Conservation (phyloP, 1,140 invertebrate genomes). For the Brachionus koreanus region DNA sequence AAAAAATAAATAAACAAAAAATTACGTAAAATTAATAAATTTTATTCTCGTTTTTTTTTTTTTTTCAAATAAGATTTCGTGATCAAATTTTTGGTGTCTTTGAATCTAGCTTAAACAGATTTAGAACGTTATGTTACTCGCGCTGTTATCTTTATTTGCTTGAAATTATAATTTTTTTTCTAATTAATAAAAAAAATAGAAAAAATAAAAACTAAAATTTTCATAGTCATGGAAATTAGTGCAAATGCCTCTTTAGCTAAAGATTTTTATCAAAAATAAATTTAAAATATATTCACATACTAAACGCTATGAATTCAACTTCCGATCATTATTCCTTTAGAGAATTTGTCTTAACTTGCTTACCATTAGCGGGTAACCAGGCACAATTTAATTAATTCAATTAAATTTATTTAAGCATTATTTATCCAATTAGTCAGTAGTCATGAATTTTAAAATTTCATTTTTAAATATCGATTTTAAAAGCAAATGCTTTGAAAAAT, state of each 20-base stretch:
- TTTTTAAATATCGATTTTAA: neutral
- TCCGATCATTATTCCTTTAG: neutral
- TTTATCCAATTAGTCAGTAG: neutral
- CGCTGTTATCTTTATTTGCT: constrained; percentile 11
- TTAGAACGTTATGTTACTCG: neutral
- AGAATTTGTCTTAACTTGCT: neutral
- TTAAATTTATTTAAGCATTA: constrained; percentile 5
- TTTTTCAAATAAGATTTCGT: neutral
- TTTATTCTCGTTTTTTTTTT: neutral
- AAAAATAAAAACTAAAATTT: neutral
- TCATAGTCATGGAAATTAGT: constrained; percentile 24
- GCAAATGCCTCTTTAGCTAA: constrained; percentile 8
- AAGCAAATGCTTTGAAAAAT: neutral
- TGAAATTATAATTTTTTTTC: constrained; percentile 9
- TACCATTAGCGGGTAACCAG: neutral
- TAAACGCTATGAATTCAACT: neutral
- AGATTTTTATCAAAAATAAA: neutral
- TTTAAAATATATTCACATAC: neutral
- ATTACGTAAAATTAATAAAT: constrained; percentile 21
- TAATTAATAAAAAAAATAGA: neutral
- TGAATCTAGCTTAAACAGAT: neutral
- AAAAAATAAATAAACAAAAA: neutral
- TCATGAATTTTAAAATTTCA: neutral
- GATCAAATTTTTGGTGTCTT: constrained; percentile 2
- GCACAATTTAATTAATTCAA: neutral